A percentile compares a stretch with the other conserved stretches of the same genome.
phyloP scores from a whole-genome alignment of 2,888 invertebrate genomes.

The Eurytoma californica region DNA sequence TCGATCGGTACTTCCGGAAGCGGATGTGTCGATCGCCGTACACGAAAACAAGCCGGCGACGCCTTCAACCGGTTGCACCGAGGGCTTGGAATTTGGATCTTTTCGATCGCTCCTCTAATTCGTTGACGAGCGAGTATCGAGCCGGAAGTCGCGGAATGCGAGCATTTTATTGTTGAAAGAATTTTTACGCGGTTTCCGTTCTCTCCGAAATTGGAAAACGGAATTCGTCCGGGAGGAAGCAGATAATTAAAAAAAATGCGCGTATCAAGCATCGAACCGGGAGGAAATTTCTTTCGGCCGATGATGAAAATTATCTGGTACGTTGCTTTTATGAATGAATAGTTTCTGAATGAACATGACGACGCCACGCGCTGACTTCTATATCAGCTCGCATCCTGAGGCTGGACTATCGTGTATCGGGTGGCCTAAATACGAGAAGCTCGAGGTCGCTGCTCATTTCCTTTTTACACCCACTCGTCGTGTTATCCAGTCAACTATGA shows the following conservation, averaged over 20 bases:
- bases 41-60: conserved; percentile 34
- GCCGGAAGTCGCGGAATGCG: too few species aligned
- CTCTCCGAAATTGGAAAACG: neutral
- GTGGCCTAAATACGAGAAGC: conserved; percentile 68
- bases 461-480: conserved; percentile 67
- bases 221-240: conserved; percentile 15
- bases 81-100: too few species aligned
- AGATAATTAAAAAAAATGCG: conserved; percentile 46
- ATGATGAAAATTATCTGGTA: conserved; percentile 47
- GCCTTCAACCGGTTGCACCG: neutral
- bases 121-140: neutral
- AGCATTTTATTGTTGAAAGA: too few species aligned
- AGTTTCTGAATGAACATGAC: conserved; percentile 63
- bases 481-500: conserved; percentile 43
- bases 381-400: conserved; percentile 67
- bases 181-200: too few species aligned
- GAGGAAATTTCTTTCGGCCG: conserved; percentile 40
- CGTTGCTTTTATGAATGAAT: conserved; percentile 56
- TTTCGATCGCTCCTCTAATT: too few species aligned
- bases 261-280: conserved; percentile 43
- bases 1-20: conserved; percentile 51
- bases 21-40: conserved; percentile 44
- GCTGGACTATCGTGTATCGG: conserved; percentile 63
- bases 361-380: conserved; percentile 61
- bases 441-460: conserved; percentile 70